Conservation (phyloP, 2,888 invertebrate species). For the Apoda limacodes region DNA sequence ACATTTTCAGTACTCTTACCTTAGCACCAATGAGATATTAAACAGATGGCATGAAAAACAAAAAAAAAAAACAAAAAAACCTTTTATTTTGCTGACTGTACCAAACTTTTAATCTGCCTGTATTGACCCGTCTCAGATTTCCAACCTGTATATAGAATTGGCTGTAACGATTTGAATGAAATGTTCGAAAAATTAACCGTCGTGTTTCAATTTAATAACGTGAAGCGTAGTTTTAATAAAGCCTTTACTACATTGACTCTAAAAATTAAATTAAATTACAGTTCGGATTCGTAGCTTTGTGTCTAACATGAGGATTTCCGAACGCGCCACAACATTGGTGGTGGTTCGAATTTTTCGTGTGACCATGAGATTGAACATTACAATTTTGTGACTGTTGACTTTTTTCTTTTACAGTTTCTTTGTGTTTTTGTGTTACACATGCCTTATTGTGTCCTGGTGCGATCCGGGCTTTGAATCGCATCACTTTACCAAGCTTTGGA, state of each 20-base stretch:
- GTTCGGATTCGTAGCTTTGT: constrained; percentile 50
- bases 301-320: constrained; percentile 57
- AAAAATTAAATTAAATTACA: constrained; percentile 46
- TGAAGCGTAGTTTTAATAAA: not conserved
- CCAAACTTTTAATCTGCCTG: no score
- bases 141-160: no score
- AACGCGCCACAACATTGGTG: constrained; percentile 65
- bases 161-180: constrained; percentile 21
- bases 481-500: constrained; percentile 46
- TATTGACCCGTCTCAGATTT: no score
- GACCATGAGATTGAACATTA: constrained; percentile 53
- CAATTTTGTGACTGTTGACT: constrained; percentile 22
- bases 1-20: no score
- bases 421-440: constrained; percentile 27
- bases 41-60: no score
- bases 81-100: no score
- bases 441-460: constrained; percentile 46
- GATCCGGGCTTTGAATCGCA: constrained; percentile 48
- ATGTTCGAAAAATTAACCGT: constrained; percentile 31
- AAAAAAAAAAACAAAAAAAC: no score
- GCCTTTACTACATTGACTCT: not conserved
- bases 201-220: no score
- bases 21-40: no score
- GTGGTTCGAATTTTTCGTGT: constrained; percentile 56
- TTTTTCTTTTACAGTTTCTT: constrained; percentile 30